phyloP scores from a whole-genome alignment of 2,113 vertebrate species.

The Lagopus muta region DNA sequence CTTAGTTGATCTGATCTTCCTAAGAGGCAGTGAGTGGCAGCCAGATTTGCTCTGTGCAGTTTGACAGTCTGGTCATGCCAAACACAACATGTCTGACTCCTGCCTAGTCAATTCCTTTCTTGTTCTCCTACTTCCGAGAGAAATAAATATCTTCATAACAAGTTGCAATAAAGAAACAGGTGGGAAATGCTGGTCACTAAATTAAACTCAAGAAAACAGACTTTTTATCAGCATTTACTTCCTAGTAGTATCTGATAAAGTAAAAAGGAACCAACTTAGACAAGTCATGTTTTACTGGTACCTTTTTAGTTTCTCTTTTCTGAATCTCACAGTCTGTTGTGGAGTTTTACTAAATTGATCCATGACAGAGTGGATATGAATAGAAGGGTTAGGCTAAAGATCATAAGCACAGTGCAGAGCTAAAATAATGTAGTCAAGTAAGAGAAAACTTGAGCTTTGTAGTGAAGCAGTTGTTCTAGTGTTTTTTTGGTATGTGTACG shows the following conservation, averaged over 20 bases:
- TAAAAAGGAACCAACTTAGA: not conserved
- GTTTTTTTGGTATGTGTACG: not conserved
- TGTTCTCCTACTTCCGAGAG: slow-evolving; percentile 20
- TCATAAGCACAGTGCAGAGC: not conserved
- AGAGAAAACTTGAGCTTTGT: not conserved
- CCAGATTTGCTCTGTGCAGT: slow-evolving; percentile 23
- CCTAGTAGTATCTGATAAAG: not conserved
- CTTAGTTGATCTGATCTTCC: slow-evolving; percentile 33
- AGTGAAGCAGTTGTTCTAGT: not conserved
- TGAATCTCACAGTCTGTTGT: not conserved
- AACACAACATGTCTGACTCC: slow-evolving; percentile 8
- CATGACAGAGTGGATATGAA: not conserved
- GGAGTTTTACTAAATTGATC: not conserved
- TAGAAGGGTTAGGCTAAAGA: not conserved
- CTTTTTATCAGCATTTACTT: not conserved
- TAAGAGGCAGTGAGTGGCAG: slow-evolving; percentile 7
- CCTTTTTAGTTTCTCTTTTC: not conserved
- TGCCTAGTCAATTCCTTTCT: slow-evolving; percentile 52
- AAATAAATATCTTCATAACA: slow-evolving; percentile 7
- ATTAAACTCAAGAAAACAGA: not conserved
- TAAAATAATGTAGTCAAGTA: not conserved
- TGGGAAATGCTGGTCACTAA: not conserved
- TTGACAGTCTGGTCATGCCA: slow-evolving; percentile 19
- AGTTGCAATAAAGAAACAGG: not conserved
- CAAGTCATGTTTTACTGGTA: not conserved